phyloP scores from a whole-genome alignment of 2,888 invertebrate species.

The Caenorhabditis sinica region DNA sequence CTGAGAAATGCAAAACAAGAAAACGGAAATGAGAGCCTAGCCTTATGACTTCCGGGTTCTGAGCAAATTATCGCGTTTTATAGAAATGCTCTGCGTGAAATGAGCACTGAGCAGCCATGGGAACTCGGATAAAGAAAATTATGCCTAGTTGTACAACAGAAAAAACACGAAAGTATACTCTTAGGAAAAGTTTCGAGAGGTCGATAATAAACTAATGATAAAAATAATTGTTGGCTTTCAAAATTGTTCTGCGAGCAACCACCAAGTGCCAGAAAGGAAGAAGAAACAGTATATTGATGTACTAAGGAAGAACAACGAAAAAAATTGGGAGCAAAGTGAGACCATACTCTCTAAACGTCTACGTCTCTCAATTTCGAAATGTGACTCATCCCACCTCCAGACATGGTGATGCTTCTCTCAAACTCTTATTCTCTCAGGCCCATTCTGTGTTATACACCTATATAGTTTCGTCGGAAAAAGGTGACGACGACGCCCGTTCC shows the following conservation, averaged over 20 bases:
- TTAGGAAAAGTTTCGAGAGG: no score
- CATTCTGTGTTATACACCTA: constrained; percentile 35
- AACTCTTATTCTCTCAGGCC: neutral
- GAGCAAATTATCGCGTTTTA: no score
- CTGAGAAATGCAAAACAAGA: neutral
- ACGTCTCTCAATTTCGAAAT: constrained; percentile 12
- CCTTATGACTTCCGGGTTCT: no score
- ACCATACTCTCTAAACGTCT: constrained; percentile 20
- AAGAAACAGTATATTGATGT: constrained; percentile 26
- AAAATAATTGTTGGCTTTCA: neutral
- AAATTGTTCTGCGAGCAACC: constrained; percentile 9
- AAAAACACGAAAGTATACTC: no score
- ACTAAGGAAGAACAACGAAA: constrained; percentile 45
- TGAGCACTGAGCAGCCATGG: no score
- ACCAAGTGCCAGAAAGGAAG: constrained; percentile 9
- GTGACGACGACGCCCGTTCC: constrained; percentile 42
- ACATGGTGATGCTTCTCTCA: constrained; percentile 22
- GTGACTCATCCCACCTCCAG: constrained; percentile 45
- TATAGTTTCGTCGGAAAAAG: constrained; percentile 51
- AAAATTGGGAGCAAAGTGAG: constrained; percentile 31
- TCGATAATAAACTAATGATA: no score
- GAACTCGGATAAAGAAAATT: no score
- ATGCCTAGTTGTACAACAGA: no score
- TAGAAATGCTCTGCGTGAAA: no score
- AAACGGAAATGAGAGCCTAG: no score